These are phyloP conservation scores for Pseudorhombus dupliciocellatus DNA, from an alignment of 2,113 vertebrate species.

Conservation along the genomic window DNA sequence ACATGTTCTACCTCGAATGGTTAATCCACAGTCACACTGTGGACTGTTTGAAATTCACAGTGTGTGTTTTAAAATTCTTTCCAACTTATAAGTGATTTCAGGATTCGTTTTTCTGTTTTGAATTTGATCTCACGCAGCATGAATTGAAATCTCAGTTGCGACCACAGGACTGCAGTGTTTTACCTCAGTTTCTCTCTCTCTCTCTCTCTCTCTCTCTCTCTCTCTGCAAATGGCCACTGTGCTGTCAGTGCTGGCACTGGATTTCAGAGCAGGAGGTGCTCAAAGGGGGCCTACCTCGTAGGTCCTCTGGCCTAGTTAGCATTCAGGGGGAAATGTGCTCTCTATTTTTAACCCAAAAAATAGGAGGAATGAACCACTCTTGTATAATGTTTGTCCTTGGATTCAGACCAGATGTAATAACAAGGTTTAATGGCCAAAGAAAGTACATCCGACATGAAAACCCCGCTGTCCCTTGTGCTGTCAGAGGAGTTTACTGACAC, in stretches of 20 bases:
- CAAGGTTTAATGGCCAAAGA: constrained; percentile 15
- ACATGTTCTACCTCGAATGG: not conserved
- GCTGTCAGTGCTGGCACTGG: constrained; percentile 23
- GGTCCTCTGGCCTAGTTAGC: constrained; percentile 32
- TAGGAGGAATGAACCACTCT: not conserved
- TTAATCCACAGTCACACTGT: not conserved
- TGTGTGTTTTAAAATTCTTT: not conserved
- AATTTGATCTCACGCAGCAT: not conserved
- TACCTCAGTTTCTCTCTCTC: constrained; percentile 17
- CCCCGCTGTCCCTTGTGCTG: not conserved
- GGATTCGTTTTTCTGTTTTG: not conserved
- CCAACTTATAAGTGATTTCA: not conserved
- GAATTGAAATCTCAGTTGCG: too few relatives aligned
- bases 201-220: constrained; percentile 26
- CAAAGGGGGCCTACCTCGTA: constrained; percentile 19
- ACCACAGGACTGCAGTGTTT: constrained; percentile 1
- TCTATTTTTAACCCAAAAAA: constrained; percentile 11
- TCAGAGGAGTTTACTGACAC: constrained; percentile 42
- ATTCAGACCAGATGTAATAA: not conserved
- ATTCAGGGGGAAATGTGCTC: not conserved
- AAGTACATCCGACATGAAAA: constrained; percentile 27
- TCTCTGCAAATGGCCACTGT: constrained; percentile 9
- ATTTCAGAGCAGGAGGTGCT: constrained; percentile 40
- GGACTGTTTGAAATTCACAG: not conserved
- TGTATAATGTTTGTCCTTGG: not conserved